Base-by-base conservation (phyloP, 2,888 invertebrate species). In the Epistrophe eligans region DNA sequence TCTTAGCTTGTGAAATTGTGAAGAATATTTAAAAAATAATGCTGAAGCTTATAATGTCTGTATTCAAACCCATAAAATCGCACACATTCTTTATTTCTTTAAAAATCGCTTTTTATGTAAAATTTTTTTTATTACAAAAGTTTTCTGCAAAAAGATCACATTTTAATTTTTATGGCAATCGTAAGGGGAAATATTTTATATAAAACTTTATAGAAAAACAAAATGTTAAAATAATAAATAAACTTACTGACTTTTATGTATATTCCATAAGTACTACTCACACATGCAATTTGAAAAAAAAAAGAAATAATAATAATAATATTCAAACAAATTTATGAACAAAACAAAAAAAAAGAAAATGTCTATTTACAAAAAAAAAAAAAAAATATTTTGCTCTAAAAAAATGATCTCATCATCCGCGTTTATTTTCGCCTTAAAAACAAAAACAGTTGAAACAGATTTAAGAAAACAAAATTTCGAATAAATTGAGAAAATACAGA, bases 331-430 rank as follows among this genome's bases (percentile, higher is more conserved):
- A 60, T 77, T 84, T 79, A 70, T 79, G 15, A 55, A 32, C 52
- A 55, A 8, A 55, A 28, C 5, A 77, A 45, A 67, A 84, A 67
- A 84, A 50, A 58, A 67, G 62, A 67, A 64, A 87, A 66, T 67
- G 57, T 50, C 50, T 50, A 50, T 64, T 28, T 64, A 64, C 45
- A 35, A 57, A 67, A 67, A 77, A 3, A 66, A 66, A 81, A 60
- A 81, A 60, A 50, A 58, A 50, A 89, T 89, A 89, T 89, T 89
- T 89, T 90, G 90, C 90, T 91, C 90, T 90, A 80, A 88, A 87
- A 88, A 88, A 90, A 92, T 93, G 93, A 92, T 93, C 92, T 93
- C 92, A 93, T 92, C 92, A 93, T 93, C 92, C 92, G 91, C 91
- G 92, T 92, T 92, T 92, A 92, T 92, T 92, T 92, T 92, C 92